Evolutionary conservation across 2,888 invertebrate species (phyloP), one percentile per base, ranked within the genome.

Genomic region (Leptogaster cylindrica): DNA sequence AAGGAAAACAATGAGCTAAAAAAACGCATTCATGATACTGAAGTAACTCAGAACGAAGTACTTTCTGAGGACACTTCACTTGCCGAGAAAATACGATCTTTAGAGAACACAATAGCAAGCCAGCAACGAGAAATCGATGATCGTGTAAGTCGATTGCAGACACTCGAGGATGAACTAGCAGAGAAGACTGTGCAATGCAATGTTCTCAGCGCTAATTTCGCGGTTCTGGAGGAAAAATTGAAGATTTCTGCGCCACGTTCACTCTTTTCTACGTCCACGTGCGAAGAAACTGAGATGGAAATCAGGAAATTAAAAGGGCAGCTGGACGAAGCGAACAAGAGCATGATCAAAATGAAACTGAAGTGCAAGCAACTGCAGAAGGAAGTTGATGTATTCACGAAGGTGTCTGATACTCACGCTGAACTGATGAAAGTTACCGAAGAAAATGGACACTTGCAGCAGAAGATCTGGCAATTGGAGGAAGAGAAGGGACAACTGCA

Each of bases 401-500:
- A 89, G 82, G 83, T 87, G 39, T 87, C 87, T 36, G 89, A 90
- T 76, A 78, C 85, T 10, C 88, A 89, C 78, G 85, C 86, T 36
- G 88, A 90, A 77, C 83, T 91, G 67, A 84, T 88, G 0, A 85
- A 84, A 73, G 79, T 91, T 52, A 84, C 84, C 75, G 84, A 84
- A 68, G 87, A 87, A 75, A 83, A 88, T 72, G 84, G 86, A 70
- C 83, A 85, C 72, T 80, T 90, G 55, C 87, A 88, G 70, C 89
- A 91, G 73, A 89, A 88, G 83, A 87, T 95, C 69, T 89, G 90
- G 10, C 91, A 93, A 77, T 81, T 95, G 71, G 93, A 93, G 82
- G 93, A 93, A 80, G 95, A 95, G 82, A 95, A 94, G 82, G 93
- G 93, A 75, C 92, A 93, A 82, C 86, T 95, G 76, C 93, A 94